Conservation (phyloP, 2,888 invertebrate genomes). For the Orchestes rusci region DNA sequence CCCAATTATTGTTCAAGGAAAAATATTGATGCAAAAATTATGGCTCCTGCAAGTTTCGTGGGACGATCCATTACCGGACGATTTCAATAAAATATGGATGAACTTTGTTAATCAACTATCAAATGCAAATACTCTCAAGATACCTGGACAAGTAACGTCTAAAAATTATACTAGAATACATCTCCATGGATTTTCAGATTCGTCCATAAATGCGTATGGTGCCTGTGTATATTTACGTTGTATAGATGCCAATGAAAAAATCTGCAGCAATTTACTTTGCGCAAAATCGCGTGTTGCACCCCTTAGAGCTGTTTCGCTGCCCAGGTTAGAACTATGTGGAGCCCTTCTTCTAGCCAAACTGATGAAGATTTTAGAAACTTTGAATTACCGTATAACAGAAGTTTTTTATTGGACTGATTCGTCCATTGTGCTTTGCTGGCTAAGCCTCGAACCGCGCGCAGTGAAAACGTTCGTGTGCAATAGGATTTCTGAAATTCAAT, state of each 20-base stretch:
- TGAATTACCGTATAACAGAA: neutral
- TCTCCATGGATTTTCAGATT: neutral
- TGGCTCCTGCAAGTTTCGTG: conserved; percentile 2
- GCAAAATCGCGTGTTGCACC: conserved; percentile 3
- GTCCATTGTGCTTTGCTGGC: neutral
- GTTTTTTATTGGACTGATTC: neutral
- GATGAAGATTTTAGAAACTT: neutral
- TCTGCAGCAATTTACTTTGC: neutral
- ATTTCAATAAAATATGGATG: neutral
- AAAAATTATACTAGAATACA: neutral
- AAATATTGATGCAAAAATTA: conserved; percentile 1
- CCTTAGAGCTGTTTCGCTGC: neutral
- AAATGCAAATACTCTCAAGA: neutral
- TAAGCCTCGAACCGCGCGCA: neutral
- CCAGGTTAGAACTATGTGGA: conserved; percentile 1
- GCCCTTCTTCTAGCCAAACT: neutral
- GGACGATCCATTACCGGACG: conserved; percentile 2
- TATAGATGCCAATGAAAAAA: neutral
- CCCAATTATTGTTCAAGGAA: neutral
- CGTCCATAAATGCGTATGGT: neutral
- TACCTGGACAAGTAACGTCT: neutral
- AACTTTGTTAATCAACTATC: neutral
- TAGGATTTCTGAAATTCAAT: neutral
- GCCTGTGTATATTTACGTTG: conserved; percentile 1
- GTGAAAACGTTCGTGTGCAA: neutral